A percentile compares a stretch with the other conserved stretches of the same genome.
Conservation (phyloP, 2,888 invertebrate species). For the Cerceris ruficornis region DNA sequence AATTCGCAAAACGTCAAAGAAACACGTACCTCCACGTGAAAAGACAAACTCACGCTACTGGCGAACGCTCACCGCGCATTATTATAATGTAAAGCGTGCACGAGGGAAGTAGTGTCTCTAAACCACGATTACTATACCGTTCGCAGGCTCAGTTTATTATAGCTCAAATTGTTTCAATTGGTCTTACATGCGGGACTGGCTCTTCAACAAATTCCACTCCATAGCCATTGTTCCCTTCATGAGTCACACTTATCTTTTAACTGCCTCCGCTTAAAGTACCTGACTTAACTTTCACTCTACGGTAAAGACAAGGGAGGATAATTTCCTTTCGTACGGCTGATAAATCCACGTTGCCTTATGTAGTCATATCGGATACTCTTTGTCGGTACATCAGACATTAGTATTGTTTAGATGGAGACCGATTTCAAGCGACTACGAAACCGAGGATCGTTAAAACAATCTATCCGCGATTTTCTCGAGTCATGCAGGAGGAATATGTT, state of each 20-base stretch:
- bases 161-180: conserved; percentile 64
- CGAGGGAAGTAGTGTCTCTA: conserved; percentile 44
- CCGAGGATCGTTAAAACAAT: neutral
- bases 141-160: conserved; percentile 53
- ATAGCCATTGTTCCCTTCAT: conserved; percentile 60
- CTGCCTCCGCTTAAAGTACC: conserved; percentile 48
- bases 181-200: conserved; percentile 60
- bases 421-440: conserved; percentile 19
- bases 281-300: conserved; percentile 61
- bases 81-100: conserved; percentile 47
- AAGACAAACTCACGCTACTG: too few species aligned
- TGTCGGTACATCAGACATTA: conserved; percentile 5
- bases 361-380: conserved; percentile 8
- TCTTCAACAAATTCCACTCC: conserved; percentile 60
- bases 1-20: neutral
- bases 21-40: too few species aligned
- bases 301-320: conserved; percentile 35
- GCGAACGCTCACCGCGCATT: conserved; percentile 12
- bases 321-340: conserved; percentile 36
- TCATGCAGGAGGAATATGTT: conserved; percentile 15
- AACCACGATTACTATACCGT: conserved; percentile 28
- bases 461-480: conserved; percentile 21
- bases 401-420: conserved; percentile 28
- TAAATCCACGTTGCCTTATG: conserved; percentile 20
- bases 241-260: conserved; percentile 60